Conservation (phyloP, 2,113 vertebrate species). For the Micronycteris hirsuta region DNA sequence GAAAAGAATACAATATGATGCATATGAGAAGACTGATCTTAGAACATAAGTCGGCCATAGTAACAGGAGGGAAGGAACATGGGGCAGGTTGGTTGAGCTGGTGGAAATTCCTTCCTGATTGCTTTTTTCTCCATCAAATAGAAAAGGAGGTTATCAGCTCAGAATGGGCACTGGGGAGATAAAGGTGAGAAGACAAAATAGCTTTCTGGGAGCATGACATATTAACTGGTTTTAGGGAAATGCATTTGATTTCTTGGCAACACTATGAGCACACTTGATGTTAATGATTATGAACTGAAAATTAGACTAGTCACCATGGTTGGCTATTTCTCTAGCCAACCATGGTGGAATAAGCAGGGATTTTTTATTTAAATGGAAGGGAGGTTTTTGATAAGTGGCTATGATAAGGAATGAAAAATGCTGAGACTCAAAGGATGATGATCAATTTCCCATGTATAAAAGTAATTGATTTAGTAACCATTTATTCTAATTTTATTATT, state of each 20-base stretch:
- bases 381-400: not conserved
- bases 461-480: not conserved
- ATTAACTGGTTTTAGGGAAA: not conserved
- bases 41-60: not conserved
- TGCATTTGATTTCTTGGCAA: not conserved
- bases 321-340: not conserved
- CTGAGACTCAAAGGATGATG: not conserved
- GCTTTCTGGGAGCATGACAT: not conserved
- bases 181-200: not conserved
- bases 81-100: not conserved
- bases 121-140: not conserved
- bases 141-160: not conserved
- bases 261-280: not conserved
- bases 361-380: not conserved
- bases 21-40: not conserved
- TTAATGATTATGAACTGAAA: conserved; percentile 11
- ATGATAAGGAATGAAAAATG: not conserved
- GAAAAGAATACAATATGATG: not conserved
- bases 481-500: conserved; percentile 8
- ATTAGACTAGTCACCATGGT: not conserved
- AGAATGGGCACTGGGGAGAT: not conserved
- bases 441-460: not conserved
- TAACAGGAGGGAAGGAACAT: not conserved
- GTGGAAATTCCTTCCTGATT: not conserved
- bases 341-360: not conserved